Evolutionary conservation across 1,140 invertebrate genomes (phyloP).

Genomic region (Drosophila sp.): DNA sequence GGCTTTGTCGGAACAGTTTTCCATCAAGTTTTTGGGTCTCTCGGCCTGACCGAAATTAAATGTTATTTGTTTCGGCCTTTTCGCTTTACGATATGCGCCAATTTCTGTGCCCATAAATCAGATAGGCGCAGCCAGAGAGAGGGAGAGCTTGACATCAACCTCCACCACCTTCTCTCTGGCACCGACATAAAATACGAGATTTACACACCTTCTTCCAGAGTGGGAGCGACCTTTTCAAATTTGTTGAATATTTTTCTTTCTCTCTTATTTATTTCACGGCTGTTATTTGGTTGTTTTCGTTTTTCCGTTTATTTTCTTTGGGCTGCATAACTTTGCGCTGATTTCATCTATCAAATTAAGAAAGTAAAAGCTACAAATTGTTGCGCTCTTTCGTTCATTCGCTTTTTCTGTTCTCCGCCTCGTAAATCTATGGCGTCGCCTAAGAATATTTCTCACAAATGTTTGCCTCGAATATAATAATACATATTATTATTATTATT

Average conservation of each 20-base stretch:
- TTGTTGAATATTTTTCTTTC: slow-evolving; percentile 7
- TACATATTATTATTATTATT: slow-evolving; percentile 27
- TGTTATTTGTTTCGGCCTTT: slow-evolving; percentile 74
- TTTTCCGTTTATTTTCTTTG: slow-evolving; percentile 5
- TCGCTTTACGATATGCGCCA: slow-evolving; percentile 73
- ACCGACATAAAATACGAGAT: slow-evolving; percentile 36
- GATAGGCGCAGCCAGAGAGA: slow-evolving; percentile 27
- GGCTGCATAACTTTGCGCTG: slow-evolving; percentile 65
- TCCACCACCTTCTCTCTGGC: neutral
- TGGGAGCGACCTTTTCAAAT: slow-evolving; percentile 50
- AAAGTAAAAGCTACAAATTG: slow-evolving; percentile 70
- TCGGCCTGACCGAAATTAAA: slow-evolving; percentile 68
- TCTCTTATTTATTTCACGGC: neutral
- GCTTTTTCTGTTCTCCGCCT: slow-evolving; percentile 11
- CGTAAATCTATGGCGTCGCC: slow-evolving; percentile 70
- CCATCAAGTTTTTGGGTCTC: slow-evolving; percentile 62
- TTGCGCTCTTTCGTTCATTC: slow-evolving; percentile 21
- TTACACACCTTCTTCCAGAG: slow-evolving; percentile 62
- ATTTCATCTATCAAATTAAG: slow-evolving; percentile 82
- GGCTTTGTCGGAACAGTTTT: slow-evolving; percentile 61
- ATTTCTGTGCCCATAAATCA: slow-evolving; percentile 71
- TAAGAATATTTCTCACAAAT: slow-evolving; percentile 6
- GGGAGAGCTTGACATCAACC: neutral
- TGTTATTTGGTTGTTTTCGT: neutral
- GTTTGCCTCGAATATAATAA: slow-evolving; percentile 25